Conservation (phyloP, 2,888 invertebrate genomes). For the Allophyes oxyacanthae region DNA sequence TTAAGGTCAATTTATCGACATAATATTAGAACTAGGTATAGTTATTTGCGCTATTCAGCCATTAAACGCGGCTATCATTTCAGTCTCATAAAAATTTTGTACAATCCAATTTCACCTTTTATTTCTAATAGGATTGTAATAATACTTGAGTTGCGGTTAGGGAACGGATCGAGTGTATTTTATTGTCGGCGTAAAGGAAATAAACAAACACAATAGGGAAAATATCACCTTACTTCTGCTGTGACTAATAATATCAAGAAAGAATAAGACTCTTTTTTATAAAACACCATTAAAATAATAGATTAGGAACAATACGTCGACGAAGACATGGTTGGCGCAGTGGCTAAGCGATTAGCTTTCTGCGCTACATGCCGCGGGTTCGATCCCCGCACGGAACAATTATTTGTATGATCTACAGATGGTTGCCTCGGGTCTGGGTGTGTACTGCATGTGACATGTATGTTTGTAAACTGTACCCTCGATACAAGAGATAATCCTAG, state of each 20-base stretch:
- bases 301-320: too few species aligned
- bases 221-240: slow-evolving; percentile 3
- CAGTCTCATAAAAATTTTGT: slow-evolving; percentile 1
- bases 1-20: slow-evolving; percentile 25
- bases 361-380: too few species aligned
- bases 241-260: background rate
- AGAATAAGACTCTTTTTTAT: too few species aligned
- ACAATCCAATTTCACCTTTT: slow-evolving; percentile 17
- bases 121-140: slow-evolving; percentile 4
- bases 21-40: background rate
- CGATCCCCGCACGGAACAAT: too few species aligned
- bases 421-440: too few species aligned
- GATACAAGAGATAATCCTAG: too few species aligned
- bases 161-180: slow-evolving; percentile 5
- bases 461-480: too few species aligned
- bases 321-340: too few species aligned
- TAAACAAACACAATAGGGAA: slow-evolving; percentile 5
- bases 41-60: background rate
- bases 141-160: slow-evolving; percentile 16
- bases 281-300: too few species aligned
- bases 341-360: too few species aligned
- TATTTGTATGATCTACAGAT: too few species aligned
- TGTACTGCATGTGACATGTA: too few species aligned
- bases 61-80: background rate
- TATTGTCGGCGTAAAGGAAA: slow-evolving; percentile 20